Percentiles rank a stretch among this genome's conserved stretches.
Conservation (phyloP, 2,888 invertebrate genomes). For the Spodoptera picta region DNA sequence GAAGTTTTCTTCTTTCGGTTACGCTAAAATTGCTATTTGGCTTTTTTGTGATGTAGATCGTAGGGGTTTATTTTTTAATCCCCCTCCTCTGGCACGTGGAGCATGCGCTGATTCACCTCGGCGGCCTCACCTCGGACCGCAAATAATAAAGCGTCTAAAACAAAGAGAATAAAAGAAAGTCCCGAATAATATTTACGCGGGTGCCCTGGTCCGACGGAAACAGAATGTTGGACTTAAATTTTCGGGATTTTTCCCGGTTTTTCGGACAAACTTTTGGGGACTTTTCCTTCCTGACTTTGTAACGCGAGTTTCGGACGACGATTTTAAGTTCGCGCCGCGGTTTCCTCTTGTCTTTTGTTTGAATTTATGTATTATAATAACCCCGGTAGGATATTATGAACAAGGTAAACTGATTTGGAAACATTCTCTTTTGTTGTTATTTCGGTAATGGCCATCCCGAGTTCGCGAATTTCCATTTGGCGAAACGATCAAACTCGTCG, state of each 20-base stretch:
- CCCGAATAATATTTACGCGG: conserved; percentile 84
- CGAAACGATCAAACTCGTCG: conserved; percentile 47
- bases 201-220: conserved; percentile 76
- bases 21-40: conserved; percentile 60
- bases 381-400: conserved; percentile 73
- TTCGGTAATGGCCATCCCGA: conserved; percentile 51
- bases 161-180: conserved; percentile 82
- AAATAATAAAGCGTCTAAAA: conserved; percentile 82
- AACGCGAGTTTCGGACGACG: conserved; percentile 77
- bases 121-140: conserved; percentile 66
- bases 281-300: conserved; percentile 83
- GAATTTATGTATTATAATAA: conserved; percentile 78
- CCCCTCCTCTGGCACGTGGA: conserved; percentile 14
- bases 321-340: conserved; percentile 75
- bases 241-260: conserved; percentile 79
- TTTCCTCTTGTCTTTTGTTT: conserved; percentile 77
- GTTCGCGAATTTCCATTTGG: conserved; percentile 49
- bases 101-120: conserved; percentile 58
- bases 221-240: conserved; percentile 80
- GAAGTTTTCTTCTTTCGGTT: conserved; percentile 60
- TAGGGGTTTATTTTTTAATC: conserved; percentile 58
- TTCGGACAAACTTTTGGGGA: conserved; percentile 76
- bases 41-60: conserved; percentile 58
- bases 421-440: conserved; percentile 63
- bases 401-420: conserved; percentile 70